Percentiles rank a stretch among this genome's conserved stretches.
Evolutionary conservation across 1,140 invertebrate species (phyloP).

Genomic region (Contarinia nasturtii): DNA sequence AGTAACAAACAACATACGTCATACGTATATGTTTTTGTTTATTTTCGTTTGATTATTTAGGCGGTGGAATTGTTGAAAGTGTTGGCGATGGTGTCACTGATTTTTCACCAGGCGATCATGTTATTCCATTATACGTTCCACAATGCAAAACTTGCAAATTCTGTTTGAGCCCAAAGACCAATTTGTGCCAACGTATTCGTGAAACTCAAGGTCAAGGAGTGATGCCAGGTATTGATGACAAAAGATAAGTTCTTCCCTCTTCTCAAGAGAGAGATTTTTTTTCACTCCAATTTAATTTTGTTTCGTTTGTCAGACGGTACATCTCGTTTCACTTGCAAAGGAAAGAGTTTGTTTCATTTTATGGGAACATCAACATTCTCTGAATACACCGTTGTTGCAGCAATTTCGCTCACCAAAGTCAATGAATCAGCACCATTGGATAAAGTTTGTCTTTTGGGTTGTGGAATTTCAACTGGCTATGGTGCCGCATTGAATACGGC

Average conservation of each 20-base stretch:
- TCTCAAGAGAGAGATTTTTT: no score
- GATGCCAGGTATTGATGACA: constrained; percentile 98
- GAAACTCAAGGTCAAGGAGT: constrained; percentile 68
- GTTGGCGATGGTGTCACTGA: constrained; percentile 82
- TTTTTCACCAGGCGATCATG: constrained; percentile 82
- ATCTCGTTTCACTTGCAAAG: constrained; percentile 71
- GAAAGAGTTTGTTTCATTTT: constrained; percentile 65
- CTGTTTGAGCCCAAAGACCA: constrained; percentile 88
- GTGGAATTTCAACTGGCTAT: constrained; percentile 84
- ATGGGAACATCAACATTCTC: constrained; percentile 98
- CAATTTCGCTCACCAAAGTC: constrained; percentile 82
- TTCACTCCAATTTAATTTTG: no score
- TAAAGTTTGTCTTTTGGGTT: constrained; percentile 90
- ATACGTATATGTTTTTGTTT: no score
- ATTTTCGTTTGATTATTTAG: no score
- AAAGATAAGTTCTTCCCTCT: no score
- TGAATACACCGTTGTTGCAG: constrained; percentile 94
- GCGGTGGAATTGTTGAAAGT: constrained; percentile 89
- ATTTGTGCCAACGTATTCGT: constrained; percentile 90
- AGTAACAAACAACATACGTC: no score
- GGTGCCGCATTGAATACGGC: constrained; percentile 91
- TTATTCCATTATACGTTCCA: constrained; percentile 89
- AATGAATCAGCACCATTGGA: constrained; percentile 59
- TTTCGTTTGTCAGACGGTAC: no score
- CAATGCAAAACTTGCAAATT: constrained; percentile 95